phyloP scores from a whole-genome alignment of 2,113 vertebrate genomes.

The Pedetes capensis region DNA sequence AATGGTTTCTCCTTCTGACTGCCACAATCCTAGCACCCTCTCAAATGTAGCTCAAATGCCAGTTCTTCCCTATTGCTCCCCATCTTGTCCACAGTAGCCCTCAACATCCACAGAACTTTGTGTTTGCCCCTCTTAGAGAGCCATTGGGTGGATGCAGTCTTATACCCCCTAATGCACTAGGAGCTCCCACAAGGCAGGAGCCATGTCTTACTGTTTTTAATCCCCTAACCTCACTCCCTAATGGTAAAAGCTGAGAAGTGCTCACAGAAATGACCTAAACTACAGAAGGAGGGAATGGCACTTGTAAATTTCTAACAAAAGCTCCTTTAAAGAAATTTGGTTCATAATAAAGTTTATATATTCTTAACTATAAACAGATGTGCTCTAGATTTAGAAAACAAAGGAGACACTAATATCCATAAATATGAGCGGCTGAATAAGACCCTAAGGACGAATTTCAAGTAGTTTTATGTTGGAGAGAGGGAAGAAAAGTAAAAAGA shows the following conservation, averaged over 20 bases:
- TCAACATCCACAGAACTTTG: background rate
- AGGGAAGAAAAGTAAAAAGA: background rate
- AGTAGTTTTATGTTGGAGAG: background rate
- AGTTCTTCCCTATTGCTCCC: background rate
- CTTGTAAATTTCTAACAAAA: background rate
- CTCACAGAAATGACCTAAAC: conserved; percentile 11
- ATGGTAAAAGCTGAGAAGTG: background rate
- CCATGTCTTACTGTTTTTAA: background rate
- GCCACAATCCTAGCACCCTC: background rate
- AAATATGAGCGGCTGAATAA: background rate
- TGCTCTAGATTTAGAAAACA: conserved; percentile 29
- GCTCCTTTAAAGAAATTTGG: background rate
- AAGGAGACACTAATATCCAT: background rate
- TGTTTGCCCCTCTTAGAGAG: background rate
- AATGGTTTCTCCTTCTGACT: background rate
- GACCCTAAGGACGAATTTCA: background rate
- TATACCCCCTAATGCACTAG: background rate
- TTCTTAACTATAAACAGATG: background rate
- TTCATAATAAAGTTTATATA: conserved; percentile 24
- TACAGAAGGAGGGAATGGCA: background rate
- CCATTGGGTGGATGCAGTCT: background rate
- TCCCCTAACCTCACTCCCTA: background rate
- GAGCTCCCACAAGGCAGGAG: background rate
- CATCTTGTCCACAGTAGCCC: background rate
- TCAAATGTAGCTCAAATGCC: background rate